Percentiles rank a stretch among this genome's conserved stretches.
phyloP scores from a whole-genome alignment of 2,113 vertebrate genomes.

The Columba janthina region DNA sequence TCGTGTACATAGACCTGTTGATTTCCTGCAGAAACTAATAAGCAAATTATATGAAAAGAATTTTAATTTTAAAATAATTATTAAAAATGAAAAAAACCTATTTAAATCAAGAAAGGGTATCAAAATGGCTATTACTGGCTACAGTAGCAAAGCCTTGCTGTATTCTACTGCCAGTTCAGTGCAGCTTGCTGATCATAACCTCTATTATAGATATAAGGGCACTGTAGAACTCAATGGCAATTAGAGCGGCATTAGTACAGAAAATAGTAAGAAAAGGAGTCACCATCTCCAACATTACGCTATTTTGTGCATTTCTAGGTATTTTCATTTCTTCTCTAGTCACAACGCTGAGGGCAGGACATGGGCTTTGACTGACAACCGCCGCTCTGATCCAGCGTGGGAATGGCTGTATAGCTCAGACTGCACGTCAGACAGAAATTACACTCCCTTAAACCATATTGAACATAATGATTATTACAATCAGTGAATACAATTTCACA shows the following conservation, averaged over 20 bases:
- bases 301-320: neutral
- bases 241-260: neutral
- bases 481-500: neutral
- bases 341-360: neutral
- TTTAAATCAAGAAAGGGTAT: neutral
- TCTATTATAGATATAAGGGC: accelerated
- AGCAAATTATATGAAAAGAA: neutral
- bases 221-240: neutral
- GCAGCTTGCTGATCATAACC: neutral
- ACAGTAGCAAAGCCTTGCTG: accelerated
- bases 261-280: neutral
- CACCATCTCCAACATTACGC: neutral
- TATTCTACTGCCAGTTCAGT: neutral
- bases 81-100: neutral
- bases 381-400: neutral
- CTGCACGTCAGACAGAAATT: neutral
- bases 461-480: neutral
- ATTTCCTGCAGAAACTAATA: neutral
- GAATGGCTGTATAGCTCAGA: neutral
- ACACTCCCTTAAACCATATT: neutral
- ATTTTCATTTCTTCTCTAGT: neutral
- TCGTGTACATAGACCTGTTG: neutral
- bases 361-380: neutral
- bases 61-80: neutral
- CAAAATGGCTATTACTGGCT: neutral